These are phyloP conservation scores for Tragulus kanchil DNA, from an alignment of 2,113 vertebrate species.

Conservation along the genomic window DNA sequence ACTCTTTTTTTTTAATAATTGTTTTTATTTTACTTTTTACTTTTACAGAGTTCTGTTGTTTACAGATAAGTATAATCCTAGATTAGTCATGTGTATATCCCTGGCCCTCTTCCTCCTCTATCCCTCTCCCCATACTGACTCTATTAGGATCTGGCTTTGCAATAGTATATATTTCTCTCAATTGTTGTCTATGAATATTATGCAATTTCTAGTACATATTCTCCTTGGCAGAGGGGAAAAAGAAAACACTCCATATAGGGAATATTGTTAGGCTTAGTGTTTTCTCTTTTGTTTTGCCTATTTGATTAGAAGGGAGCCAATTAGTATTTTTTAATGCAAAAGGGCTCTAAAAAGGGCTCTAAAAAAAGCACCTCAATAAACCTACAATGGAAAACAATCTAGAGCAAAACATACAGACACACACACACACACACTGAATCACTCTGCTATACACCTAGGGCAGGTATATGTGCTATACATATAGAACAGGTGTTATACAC, in stretches of 20 bases:
- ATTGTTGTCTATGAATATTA: background rate
- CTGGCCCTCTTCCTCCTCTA: no score
- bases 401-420: background rate
- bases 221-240: background rate
- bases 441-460: background rate
- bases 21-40: no score
- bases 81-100: no score
- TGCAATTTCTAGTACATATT: constrained; percentile 21
- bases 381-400: background rate
- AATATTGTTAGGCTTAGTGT: background rate
- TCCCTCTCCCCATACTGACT: no score
- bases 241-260: background rate
- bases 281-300: background rate
- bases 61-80: no score
- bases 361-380: background rate
- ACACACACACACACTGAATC: background rate
- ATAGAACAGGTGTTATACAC: background rate
- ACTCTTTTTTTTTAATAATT: background rate
- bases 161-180: background rate
- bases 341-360: background rate
- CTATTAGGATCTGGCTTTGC: background rate
- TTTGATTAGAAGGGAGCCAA: background rate
- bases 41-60: no score
- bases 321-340: background rate
- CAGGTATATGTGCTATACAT: no score